phyloP scores from a whole-genome alignment of 2,113 vertebrate genomes.

The Regulus satrapa region DNA sequence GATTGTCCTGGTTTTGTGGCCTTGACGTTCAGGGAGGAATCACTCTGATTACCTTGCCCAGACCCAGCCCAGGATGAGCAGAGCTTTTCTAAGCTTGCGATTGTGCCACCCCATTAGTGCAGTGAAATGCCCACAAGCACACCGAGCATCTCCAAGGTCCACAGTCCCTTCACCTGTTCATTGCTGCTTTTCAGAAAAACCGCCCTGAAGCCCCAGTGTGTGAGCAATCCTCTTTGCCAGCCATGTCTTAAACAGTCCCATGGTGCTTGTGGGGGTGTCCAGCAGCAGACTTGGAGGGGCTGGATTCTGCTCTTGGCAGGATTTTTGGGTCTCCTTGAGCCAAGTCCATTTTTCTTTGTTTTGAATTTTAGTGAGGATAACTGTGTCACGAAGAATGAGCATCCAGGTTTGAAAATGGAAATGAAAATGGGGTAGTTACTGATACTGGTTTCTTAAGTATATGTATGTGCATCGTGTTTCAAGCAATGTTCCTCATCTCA shows the following conservation, averaged over 20 bases:
- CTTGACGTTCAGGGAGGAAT: not conserved
- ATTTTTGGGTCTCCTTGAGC: not conserved
- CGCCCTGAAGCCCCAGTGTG: not conserved
- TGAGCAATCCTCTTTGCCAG: not conserved
- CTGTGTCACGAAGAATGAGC: accelerated
- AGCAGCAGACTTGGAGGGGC: not conserved
- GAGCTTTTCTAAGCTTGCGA: not conserved
- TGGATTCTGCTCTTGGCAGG: not conserved
- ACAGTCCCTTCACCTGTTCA: accelerated
- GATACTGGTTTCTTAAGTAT: not conserved
- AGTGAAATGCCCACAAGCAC: not conserved
- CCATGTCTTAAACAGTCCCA: not conserved
- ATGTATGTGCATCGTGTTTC: not conserved
- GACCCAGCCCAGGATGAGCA: not conserved
- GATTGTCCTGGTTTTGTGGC: not conserved
- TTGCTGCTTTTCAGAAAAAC: not conserved
- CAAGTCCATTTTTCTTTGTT: not conserved
- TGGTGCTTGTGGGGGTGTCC: accelerated
- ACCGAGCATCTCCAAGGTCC: accelerated
- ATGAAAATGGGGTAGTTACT: not conserved
- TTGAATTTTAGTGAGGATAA: not conserved
- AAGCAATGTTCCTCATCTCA: not conserved
- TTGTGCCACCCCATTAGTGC: not conserved
- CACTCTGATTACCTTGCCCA: not conserved
- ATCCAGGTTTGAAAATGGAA: not conserved